phyloP scores from a whole-genome alignment of 1,140 invertebrate species.

The Brachionus calyciflorus region DNA sequence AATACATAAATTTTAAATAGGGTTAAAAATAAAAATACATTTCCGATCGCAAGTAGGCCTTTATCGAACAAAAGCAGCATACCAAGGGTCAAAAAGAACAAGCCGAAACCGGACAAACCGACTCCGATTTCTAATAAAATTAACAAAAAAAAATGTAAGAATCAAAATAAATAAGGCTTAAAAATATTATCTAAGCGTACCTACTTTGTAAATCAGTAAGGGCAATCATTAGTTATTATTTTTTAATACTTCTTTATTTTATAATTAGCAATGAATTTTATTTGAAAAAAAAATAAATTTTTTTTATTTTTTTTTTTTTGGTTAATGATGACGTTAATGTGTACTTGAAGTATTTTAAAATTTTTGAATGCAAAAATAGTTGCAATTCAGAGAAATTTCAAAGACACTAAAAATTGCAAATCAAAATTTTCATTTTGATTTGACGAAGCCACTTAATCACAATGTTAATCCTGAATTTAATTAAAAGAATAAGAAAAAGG shows the following conservation, averaged over 20 bases:
- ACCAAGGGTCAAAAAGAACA: constrained; percentile 90
- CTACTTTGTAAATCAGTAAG: constrained; percentile 46
- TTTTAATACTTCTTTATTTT: background rate
- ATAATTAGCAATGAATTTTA: background rate
- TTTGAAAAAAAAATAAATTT: background rate
- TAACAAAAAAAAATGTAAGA: too few relatives aligned
- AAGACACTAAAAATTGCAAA: too few relatives aligned
- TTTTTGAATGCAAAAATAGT: too few relatives aligned
- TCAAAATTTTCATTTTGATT: too few relatives aligned
- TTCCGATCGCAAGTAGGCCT: constrained; percentile 93
- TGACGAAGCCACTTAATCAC: too few relatives aligned
- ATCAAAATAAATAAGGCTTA: background rate
- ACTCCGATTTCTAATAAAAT: constrained; percentile 91
- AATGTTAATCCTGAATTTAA: too few relatives aligned
- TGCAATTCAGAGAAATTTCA: too few relatives aligned
- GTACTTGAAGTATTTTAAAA: too few relatives aligned
- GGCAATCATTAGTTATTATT: constrained; percentile 28
- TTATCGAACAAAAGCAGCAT: constrained; percentile 93
- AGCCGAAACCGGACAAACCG: constrained; percentile 89
- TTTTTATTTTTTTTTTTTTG: background rate
- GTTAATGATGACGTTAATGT: background rate
- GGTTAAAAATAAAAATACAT: constrained; percentile 73
- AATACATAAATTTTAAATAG: background rate
- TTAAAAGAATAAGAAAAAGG: too few relatives aligned
- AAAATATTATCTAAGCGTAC: background rate